Percentiles rank a stretch among this genome's conserved stretches.
These are phyloP conservation scores for Drosophila mulleri DNA, from an alignment of 2,888 invertebrate genomes.

Conservation along the genomic window DNA sequence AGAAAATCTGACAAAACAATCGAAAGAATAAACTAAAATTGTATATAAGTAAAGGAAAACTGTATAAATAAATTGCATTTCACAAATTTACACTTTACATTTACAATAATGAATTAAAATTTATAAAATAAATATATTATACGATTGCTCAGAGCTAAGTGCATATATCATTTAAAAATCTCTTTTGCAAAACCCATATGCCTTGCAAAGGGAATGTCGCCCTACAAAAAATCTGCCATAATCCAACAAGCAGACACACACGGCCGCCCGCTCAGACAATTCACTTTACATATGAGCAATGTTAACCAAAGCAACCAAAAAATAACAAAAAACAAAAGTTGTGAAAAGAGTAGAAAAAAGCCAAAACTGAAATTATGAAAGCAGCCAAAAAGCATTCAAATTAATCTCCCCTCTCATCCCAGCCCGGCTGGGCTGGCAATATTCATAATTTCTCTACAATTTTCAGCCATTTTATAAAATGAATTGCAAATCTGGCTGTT, in stretches of 20 bases:
- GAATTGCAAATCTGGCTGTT: slow-evolving; percentile 76
- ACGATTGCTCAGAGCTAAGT: neutral
- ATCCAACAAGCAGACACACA: slow-evolving; percentile 44
- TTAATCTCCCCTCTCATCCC: slow-evolving; percentile 39
- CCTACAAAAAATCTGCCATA: slow-evolving; percentile 36
- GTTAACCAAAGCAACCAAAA: slow-evolving; percentile 60
- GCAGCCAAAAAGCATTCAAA: slow-evolving; percentile 72
- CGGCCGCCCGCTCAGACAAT: slow-evolving; percentile 52
- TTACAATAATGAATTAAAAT: neutral
- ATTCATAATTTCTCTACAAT: slow-evolving; percentile 83
- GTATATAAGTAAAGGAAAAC: neutral
- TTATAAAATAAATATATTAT: neutral
- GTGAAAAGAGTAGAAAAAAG: slow-evolving; percentile 7
- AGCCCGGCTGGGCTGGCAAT: slow-evolving; percentile 47
- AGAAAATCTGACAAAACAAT: too few species aligned
- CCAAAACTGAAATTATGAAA: slow-evolving; percentile 64
- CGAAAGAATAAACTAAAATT: too few species aligned
- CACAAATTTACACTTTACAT: too few species aligned
- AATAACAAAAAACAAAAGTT: slow-evolving; percentile 11
- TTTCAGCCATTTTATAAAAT: slow-evolving; percentile 80
- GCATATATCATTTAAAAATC: neutral
- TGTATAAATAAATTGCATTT: neutral
- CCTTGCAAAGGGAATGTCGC: slow-evolving; percentile 6
- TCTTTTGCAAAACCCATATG: slow-evolving; percentile 14
- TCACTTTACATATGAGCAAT: slow-evolving; percentile 80